Evolutionary conservation across 2,888 invertebrate species (phyloP), one percentile per base, ranked within the genome.

Genomic region (Argyresthia goedartella): DNA sequence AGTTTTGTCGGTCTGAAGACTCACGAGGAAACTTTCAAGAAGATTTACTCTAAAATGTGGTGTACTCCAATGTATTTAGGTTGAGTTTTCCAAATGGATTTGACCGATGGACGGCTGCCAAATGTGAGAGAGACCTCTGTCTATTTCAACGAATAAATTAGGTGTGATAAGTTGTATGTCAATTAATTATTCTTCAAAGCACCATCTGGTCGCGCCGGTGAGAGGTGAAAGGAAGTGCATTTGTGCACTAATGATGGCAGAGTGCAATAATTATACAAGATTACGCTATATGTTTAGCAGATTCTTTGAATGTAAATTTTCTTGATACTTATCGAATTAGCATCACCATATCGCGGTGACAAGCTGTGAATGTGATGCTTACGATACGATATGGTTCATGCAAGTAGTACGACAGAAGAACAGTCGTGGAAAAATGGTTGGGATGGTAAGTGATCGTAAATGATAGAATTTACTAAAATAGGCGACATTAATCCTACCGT

Each of bases 171-270:
- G 86, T 85, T 73, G 80, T 81, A 75, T 77, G 85, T 80, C 85
- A 86, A 85, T 86, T 85, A 84, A 84, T 85, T 81, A 85, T 82
- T 84, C 85, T 84, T 85, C 85, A 84, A 86, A 85, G 85, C 73
- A 69, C 78, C 84, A 85, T 80, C 76, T 86, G 84, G 82, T 73
- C 69, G 63, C 61, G 64, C 64, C 65, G 62, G 62, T 68, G 61
- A 63, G 60, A 64, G 66, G 56, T 58, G 65, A 64, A 65, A 76
- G 76, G 80, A 81, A 77, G 69, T 66, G 57, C 57, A 25, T 25
- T 25, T 2, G 25, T 25, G 25, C 25, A 54, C 58, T 67, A 72
- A 73, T 70, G 74, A 49, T 15, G 39, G 25, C 25, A 25, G 25
- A 25, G 41, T 36, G 16, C 15, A 14, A 14, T 2, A 11, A 35